Base-by-base conservation (phyloP, 2,888 invertebrate genomes). In the Pteria penguin region DNA sequence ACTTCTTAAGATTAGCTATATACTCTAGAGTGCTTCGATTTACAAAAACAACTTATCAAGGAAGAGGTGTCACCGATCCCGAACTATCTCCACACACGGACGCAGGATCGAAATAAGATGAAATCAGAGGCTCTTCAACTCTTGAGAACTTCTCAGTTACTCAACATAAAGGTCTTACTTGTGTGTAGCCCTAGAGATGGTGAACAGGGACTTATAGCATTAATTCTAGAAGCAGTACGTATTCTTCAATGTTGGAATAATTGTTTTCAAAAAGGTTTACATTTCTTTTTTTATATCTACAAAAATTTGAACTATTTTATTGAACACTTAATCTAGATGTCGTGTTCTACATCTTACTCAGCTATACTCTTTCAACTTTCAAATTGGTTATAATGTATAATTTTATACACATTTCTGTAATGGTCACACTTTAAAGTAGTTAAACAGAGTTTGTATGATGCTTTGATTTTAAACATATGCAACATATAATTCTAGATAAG, bases 101-200 rank as follows among this genome's bases (percentile, higher is more conserved):
- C 72, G 8, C 76, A 81, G 2, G 71, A 82, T 14, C 58, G 75
- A 1, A 18, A 22, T 5, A 67, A 66, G 8, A 84, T 81, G 45
- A 75, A 63, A 26, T 68, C 72, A 0, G 81, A 80, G 24, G 81
- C 87, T 3, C 67, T 72, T 18, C 85, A 86, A 52, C 80, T 88
- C 0, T 76, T 89, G 0, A 72, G 84, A 18, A 88, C 84, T 63
- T 83, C 86, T 5, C 82, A 86, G 62, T 70, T 87, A 24, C 81
- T 84, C 24, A 78, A 81, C 45, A 86, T 87, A 69, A 82, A 66
- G 14, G 79, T 78, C 18, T 80, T 88, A n/a, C 76, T 89, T 26
- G 80, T 88, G 14, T 89, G 89, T 72, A 89, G 89, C 67, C 88
- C 89, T 0, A 66, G 88, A 11, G 89, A 89, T 33, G 75, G 82